Base-by-base conservation (phyloP, 2,113 vertebrate genomes). In the Ursus arctos region DNA sequence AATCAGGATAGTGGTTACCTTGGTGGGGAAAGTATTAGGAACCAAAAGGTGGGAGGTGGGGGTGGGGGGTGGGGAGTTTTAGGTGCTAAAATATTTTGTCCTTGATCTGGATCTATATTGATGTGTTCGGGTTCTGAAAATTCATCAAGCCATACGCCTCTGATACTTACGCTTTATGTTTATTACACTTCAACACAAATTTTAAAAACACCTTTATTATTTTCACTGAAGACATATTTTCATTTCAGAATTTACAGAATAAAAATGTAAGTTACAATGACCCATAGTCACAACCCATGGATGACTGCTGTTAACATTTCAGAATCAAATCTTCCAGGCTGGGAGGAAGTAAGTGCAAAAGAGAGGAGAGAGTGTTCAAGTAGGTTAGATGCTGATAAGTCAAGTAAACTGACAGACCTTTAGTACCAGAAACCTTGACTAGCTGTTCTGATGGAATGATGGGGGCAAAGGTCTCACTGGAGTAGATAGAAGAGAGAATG, bases 221-320 rank as follows among this genome's bases (percentile, higher is more conserved):
- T 77, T 97, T 97, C 67, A 93, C 31, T 95, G 31, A 92, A 77
- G 19, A 67, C 0, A 13, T 40, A 74, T 65, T 93, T 96, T 95
- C 57, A 93, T 21, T 96, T 95, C 67, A 90, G 59, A 93, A 95
- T 82, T 85, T 88, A 57, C 4, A 95, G 72, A 49, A 49, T 10
- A 96, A 95, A 59, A 96, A 90, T 8, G 28, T 82, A 49, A 79
- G 36, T 87, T 80, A 69, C 82, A 92, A 74, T 59, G 69, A 40
- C 31, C 15, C 21, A 67, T 1, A 33, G 67, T 95, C 71, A 80
- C 51, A 11, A 67, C 43, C 3, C 21, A 72, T 9, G 11, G 55
- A 31, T 74, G 55, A 80, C 0, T 49, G 43, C 40, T 57, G 6
- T 26, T 19, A n/a, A 61, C 79, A 85, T 72, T 85, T 28, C 31